These are phyloP conservation scores for Syrmaticus mikado DNA, from an alignment of 2,113 vertebrate species.

Conservation along the genomic window DNA sequence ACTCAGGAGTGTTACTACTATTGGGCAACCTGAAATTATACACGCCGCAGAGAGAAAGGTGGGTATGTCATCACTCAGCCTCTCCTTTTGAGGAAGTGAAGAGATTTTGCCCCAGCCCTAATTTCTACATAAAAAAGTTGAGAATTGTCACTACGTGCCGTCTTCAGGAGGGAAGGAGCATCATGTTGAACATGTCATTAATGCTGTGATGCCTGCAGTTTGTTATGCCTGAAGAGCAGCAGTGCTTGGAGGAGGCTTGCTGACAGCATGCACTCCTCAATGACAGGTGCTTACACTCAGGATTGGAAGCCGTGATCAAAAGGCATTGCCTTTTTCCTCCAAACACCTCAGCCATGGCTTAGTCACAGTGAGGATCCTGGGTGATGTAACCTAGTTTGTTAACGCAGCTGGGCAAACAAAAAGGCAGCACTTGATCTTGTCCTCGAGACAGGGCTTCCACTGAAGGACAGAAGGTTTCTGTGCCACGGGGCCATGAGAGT, in stretches of 20 bases:
- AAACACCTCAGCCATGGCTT: background rate
- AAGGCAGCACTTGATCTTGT: background rate
- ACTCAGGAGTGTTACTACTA: constrained; percentile 24
- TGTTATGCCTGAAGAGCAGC: background rate
- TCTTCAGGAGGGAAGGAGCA: background rate
- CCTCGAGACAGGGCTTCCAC: background rate
- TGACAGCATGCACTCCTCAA: background rate
- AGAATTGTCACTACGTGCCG: background rate
- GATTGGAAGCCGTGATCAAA: background rate
- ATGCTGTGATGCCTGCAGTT: background rate
- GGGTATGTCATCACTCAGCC: background rate
- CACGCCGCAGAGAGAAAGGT: constrained; percentile 25
- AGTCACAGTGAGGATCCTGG: background rate
- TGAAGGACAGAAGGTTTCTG: constrained; percentile 27
- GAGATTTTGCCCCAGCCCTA: background rate
- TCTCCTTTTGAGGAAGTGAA: background rate
- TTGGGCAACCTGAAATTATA: constrained; percentile 66
- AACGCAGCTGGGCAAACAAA: background rate
- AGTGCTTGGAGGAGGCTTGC: background rate
- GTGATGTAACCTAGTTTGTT: background rate
- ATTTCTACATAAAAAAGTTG: constrained; percentile 31
- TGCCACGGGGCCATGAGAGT: background rate
- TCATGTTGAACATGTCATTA: background rate
- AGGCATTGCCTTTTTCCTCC: background rate
- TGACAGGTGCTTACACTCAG: background rate